Percentiles rank a stretch among this genome's conserved stretches.
phyloP scores from a whole-genome alignment of 2,888 invertebrate species.

The Gortyna flavago region DNA sequence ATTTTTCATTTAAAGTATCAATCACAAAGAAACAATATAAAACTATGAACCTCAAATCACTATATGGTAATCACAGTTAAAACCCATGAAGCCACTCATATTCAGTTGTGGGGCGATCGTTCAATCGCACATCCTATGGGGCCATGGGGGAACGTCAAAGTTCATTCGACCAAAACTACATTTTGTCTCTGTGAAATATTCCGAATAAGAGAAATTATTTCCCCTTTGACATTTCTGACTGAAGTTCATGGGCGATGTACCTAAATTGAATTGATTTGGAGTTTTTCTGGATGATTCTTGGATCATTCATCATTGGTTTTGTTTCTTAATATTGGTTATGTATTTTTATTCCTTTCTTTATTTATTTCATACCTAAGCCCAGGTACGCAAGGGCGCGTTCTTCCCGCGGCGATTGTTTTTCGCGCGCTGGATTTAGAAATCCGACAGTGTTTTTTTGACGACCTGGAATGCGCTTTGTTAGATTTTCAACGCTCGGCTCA shows the following conservation, averaged over 20 bases:
- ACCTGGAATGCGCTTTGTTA: no score
- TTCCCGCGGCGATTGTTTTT: no score
- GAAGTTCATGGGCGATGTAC: constrained; percentile 16
- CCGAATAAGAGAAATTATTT: constrained; percentile 56
- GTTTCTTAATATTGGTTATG: neutral
- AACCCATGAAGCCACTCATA: constrained; percentile 71
- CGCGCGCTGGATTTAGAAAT: no score
- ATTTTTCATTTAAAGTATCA: neutral
- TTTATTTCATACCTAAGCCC: no score
- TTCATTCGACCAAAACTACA: constrained; percentile 75
- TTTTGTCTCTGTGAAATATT: constrained; percentile 72
- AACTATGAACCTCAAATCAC: constrained; percentile 60
- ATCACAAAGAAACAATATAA: constrained; percentile 14
- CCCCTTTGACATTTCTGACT: constrained; percentile 32
- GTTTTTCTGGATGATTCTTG: constrained; percentile 5
- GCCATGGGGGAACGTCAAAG: constrained; percentile 71
- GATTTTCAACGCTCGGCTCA: no score
- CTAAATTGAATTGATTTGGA: constrained; percentile 5
- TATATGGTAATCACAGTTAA: constrained; percentile 73
- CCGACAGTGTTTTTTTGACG: no score
- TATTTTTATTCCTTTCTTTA: neutral
- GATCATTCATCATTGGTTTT: neutral
- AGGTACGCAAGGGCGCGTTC: no score
- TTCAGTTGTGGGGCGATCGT: constrained; percentile 70
- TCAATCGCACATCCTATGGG: constrained; percentile 83